Evolutionary conservation across 2,797 vertebrate genomes (phyloP).

Genomic region (Coreius guichenoti): DNA sequence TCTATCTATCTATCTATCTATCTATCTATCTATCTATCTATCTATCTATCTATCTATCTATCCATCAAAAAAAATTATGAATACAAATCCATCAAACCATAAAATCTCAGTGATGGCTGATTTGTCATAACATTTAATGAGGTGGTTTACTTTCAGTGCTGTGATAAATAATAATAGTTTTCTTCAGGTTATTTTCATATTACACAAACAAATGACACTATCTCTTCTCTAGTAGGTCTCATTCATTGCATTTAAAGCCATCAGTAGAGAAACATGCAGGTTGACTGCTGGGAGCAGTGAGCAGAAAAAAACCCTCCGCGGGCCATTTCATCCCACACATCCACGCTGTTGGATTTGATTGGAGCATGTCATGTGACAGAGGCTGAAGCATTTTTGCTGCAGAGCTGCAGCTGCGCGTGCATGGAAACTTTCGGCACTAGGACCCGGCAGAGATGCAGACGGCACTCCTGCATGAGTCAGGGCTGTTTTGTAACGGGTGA

Average conservation of each 20-base stretch:
- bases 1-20: neutral
- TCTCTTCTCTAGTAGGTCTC: neutral
- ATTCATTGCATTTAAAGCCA: slow-evolving; percentile 10
- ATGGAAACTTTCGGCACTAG: slow-evolving; percentile 53
- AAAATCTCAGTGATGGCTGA: neutral
- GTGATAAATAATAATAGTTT: neutral
- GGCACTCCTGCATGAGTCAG: slow-evolving; percentile 75
- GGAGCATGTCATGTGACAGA: slow-evolving; percentile 45
- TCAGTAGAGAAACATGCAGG: slow-evolving; percentile 27
- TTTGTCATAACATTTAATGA: slow-evolving; percentile 4
- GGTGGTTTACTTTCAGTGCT: neutral
- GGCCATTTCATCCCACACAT: slow-evolving; percentile 51
- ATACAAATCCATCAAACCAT: neutral
- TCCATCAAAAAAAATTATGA: neutral
- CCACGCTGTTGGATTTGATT: slow-evolving; percentile 50
- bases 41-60: neutral
- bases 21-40: neutral
- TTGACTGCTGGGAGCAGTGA: slow-evolving; percentile 45
- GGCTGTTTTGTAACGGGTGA: slow-evolving; percentile 70
- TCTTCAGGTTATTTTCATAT: neutral
- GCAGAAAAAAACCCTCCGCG: slow-evolving; percentile 50
- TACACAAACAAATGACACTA: neutral
- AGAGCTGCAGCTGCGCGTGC: slow-evolving; percentile 31
- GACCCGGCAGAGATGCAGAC: slow-evolving; percentile 63
- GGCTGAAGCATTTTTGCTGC: slow-evolving; percentile 29